These are phyloP conservation scores for Pholis gunnellus DNA, from an alignment of 2,113 vertebrate genomes.

Conservation along the genomic window DNA sequence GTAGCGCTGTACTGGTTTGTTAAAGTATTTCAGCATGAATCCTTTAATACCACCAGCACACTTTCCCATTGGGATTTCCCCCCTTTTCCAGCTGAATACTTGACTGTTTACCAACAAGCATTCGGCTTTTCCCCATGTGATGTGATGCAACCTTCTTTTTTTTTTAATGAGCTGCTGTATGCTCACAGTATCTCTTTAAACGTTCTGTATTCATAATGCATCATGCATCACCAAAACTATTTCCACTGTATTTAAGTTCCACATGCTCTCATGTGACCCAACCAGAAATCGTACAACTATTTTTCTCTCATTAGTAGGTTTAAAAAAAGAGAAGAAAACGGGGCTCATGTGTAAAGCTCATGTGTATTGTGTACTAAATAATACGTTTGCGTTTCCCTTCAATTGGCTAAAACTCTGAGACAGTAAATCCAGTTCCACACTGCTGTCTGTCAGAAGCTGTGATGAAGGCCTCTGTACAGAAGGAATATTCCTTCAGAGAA, in stretches of 20 bases:
- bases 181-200: neutral
- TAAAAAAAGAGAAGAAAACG: neutral
- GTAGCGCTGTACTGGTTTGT: slow-evolving; percentile 38
- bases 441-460: slow-evolving; percentile 20
- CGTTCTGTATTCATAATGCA: slow-evolving; percentile 5
- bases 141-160: slow-evolving; percentile 23
- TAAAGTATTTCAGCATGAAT: slow-evolving; percentile 52
- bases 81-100: slow-evolving; percentile 24
- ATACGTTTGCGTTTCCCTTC: neutral
- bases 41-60: slow-evolving; percentile 50
- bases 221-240: neutral
- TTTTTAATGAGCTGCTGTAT: slow-evolving; percentile 15
- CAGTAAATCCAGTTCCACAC: slow-evolving; percentile 7
- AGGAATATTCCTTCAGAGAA: slow-evolving; percentile 7
- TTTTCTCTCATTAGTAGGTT: neutral
- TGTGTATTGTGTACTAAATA: neutral
- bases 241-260: neutral
- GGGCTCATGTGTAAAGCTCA: neutral
- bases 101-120: neutral
- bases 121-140: slow-evolving; percentile 16
- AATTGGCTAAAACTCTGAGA: neutral
- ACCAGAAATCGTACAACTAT: neutral
- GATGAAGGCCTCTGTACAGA: slow-evolving; percentile 14
- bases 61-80: slow-evolving; percentile 40
- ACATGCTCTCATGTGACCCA: neutral